These are phyloP conservation scores for Stigmatopora argus DNA, from an alignment of 2,113 vertebrate genomes.

Conservation along the genomic window DNA sequence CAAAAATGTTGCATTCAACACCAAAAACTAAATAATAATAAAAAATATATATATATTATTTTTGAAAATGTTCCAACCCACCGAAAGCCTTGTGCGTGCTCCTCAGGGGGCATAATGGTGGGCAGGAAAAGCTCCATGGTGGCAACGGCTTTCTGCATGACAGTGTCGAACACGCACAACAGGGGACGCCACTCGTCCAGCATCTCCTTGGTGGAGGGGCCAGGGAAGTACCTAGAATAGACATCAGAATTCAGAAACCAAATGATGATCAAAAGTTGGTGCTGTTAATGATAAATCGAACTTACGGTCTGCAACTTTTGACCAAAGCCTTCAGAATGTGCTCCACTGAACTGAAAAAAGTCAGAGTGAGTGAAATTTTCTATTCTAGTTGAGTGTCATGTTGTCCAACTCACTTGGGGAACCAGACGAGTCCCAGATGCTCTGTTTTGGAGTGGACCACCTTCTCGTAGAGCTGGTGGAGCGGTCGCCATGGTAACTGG, in stretches of 20 bases:
- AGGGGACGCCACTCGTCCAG: constrained; percentile 89
- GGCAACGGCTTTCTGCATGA: constrained; percentile 90
- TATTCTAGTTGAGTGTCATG: too few relatives aligned
- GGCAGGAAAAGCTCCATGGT: constrained; percentile 93
- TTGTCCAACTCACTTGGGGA: constrained; percentile 83
- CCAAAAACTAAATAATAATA: neutral
- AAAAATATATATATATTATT: neutral
- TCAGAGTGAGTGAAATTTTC: constrained; percentile 3
- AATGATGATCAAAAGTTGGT: neutral
- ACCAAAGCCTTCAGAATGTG: constrained; percentile 92
- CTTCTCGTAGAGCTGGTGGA: constrained; percentile 87
- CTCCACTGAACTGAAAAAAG: constrained; percentile 74
- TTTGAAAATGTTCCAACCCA: constrained; percentile 45
- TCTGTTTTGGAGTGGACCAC: constrained; percentile 93
- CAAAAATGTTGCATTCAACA: too few relatives aligned
- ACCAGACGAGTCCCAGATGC: constrained; percentile 94
- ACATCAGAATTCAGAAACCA: neutral
- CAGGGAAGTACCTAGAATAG: constrained; percentile 80
- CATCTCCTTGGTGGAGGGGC: constrained; percentile 83
- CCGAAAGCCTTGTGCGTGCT: constrained; percentile 86
- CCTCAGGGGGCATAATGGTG: constrained; percentile 84
- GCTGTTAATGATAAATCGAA: constrained; percentile 52
- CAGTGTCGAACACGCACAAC: constrained; percentile 90
- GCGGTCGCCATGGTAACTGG: constrained; percentile 90
- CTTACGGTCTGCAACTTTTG: constrained; percentile 96